These are phyloP conservation scores for Thalassaphorura encarpata DNA, from an alignment of 1,140 invertebrate species.

Conservation along the genomic window DNA sequence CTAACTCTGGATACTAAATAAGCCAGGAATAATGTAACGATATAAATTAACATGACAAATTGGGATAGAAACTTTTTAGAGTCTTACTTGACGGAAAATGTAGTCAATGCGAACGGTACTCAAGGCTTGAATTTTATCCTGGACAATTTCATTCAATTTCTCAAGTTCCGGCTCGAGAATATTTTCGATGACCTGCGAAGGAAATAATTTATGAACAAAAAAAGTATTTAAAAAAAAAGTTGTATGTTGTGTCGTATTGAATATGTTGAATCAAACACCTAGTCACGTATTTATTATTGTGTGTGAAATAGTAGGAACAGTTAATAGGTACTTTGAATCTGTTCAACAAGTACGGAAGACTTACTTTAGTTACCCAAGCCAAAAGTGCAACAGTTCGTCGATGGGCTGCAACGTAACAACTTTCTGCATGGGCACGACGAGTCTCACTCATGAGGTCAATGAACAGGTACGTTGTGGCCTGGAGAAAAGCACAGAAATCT, in stretches of 20 bases:
- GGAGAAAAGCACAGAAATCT: not conserved
- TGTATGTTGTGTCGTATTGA: too few species aligned
- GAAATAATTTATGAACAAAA: not conserved
- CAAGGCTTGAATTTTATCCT: too few species aligned
- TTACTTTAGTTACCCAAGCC: slow-evolving; percentile 24
- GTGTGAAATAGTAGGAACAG: not conserved
- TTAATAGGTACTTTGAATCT: not conserved
- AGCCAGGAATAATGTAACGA: too few species aligned
- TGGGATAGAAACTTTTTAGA: too few species aligned
- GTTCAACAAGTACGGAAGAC: not conserved
- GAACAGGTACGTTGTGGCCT: slow-evolving; percentile 28
- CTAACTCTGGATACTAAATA: too few species aligned
- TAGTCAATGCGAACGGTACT: too few species aligned
- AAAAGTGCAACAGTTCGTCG: slow-evolving; percentile 22
- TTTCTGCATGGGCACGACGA: slow-evolving; percentile 21
- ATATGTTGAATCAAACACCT: too few species aligned
- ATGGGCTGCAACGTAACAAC: slow-evolving; percentile 24
- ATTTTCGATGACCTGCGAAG: slow-evolving; percentile 1
- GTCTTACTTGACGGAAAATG: too few species aligned
- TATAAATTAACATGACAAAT: too few species aligned
- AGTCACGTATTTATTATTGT: too few species aligned
- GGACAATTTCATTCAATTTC: too few species aligned
- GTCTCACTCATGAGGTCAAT: slow-evolving; percentile 21
- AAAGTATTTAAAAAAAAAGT: not conserved
- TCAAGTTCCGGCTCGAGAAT: slow-evolving; percentile 4